These are phyloP conservation scores for Hippolais icterina DNA, from an alignment of 2,113 vertebrate genomes.

Conservation along the genomic window DNA sequence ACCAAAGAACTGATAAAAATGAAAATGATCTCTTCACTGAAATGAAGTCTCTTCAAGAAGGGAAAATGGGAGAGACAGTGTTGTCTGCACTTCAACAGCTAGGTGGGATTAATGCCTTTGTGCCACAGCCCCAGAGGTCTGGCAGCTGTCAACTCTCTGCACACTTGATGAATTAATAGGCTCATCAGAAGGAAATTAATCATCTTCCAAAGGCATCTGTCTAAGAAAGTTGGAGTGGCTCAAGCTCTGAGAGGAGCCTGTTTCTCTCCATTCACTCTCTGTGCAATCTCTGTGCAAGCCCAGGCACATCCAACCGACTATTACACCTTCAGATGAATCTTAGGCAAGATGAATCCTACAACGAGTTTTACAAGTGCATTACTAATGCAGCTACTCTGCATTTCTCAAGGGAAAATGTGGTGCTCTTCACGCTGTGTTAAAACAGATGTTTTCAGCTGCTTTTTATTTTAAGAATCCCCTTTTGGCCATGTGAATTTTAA, in stretches of 20 bases:
- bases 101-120: background rate
- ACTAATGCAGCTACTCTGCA: slow-evolving; percentile 1
- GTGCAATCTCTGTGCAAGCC: slow-evolving; percentile 6
- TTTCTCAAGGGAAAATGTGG: slow-evolving; percentile 40
- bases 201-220: background rate
- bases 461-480: background rate
- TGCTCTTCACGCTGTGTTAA: background rate
- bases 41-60: background rate
- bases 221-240: slow-evolving; percentile 6
- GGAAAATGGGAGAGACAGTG: background rate
- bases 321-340: slow-evolving; percentile 37
- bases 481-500: background rate
- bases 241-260: slow-evolving; percentile 14
- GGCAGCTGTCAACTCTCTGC: background rate
- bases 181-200: background rate
- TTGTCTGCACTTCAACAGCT: background rate
- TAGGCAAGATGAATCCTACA: slow-evolving; percentile 24
- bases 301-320: background rate
- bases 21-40: background rate
- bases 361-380: slow-evolving; percentile 50
- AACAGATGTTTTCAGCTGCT: background rate
- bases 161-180: background rate
- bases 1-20: background rate
- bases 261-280: background rate
- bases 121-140: background rate